Conservation (phyloP, 1,140 invertebrate genomes). For the Choristoneura fumiferana region DNA sequence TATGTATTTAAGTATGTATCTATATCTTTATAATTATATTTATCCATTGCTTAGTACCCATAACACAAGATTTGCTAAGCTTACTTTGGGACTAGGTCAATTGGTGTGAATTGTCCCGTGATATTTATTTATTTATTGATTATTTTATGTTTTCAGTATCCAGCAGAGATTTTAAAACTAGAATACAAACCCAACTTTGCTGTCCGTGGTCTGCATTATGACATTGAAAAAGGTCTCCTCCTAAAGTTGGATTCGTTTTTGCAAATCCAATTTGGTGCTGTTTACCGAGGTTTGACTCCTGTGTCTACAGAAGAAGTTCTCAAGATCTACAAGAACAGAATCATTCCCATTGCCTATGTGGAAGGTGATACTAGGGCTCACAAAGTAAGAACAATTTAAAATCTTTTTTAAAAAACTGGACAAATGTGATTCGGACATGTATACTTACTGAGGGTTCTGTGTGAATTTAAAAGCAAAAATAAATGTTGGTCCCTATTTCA, state of each 20-base stretch:
- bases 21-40: too few species aligned
- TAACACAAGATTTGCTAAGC: too few species aligned
- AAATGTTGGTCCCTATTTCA: too few species aligned
- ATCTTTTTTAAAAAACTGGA: too few species aligned
- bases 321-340: constrained; percentile 90
- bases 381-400: constrained; percentile 49
- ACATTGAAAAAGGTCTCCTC: constrained; percentile 96
- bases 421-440: too few species aligned
- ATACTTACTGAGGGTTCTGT: too few species aligned
- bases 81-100: too few species aligned
- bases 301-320: constrained; percentile 92
- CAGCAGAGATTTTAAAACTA: constrained; percentile 88
- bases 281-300: constrained; percentile 92
- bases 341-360: constrained; percentile 90
- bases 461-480: too few species aligned
- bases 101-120: too few species aligned
- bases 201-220: constrained; percentile 96
- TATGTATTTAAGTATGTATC: too few species aligned
- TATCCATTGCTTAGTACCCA: too few species aligned
- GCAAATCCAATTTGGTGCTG: constrained; percentile 96
- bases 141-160: constrained; percentile 88
- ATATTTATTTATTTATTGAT: too few species aligned
- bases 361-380: constrained; percentile 82
- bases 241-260: constrained; percentile 97
- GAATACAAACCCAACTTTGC: constrained; percentile 95